Conservation (phyloP, 2,888 invertebrate genomes). For the Ceratothoa steindachneri region DNA sequence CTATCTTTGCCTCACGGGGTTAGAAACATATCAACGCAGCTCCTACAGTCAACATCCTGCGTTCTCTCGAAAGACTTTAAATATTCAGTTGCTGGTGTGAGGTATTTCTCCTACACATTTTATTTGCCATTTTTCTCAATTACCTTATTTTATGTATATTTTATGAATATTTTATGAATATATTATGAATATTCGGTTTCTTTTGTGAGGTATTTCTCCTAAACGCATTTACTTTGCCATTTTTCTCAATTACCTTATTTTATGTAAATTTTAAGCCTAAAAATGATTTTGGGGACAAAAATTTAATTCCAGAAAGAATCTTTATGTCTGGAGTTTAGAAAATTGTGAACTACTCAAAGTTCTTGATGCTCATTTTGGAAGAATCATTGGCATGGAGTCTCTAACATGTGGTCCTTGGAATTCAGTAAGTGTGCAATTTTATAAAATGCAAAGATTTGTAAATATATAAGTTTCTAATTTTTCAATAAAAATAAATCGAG, state of each 20-base stretch:
- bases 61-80: conserved; percentile 85
- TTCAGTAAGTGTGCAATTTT: conserved; percentile 58
- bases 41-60: conserved; percentile 83
- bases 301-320: conserved; percentile 66
- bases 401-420: conserved; percentile 85
- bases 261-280: too few species aligned
- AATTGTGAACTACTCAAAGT: conserved; percentile 79
- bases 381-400: conserved; percentile 86
- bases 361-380: conserved; percentile 91
- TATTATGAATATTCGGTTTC: too few species aligned
- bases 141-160: too few species aligned
- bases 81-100: conserved; percentile 91
- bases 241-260: too few species aligned
- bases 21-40: conserved; percentile 85
- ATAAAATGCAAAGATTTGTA: too few species aligned
- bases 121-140: too few species aligned
- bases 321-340: conserved; percentile 89
- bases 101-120: conserved; percentile 58
- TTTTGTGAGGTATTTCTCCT: too few species aligned
- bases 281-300: too few species aligned
- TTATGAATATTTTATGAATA: too few species aligned
- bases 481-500: too few species aligned
- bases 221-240: too few species aligned
- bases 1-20: conserved; percentile 61
- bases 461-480: too few species aligned